These are phyloP conservation scores for Peribatodes rhomboidaria DNA, from an alignment of 2,888 invertebrate genomes.

Conservation along the genomic window DNA sequence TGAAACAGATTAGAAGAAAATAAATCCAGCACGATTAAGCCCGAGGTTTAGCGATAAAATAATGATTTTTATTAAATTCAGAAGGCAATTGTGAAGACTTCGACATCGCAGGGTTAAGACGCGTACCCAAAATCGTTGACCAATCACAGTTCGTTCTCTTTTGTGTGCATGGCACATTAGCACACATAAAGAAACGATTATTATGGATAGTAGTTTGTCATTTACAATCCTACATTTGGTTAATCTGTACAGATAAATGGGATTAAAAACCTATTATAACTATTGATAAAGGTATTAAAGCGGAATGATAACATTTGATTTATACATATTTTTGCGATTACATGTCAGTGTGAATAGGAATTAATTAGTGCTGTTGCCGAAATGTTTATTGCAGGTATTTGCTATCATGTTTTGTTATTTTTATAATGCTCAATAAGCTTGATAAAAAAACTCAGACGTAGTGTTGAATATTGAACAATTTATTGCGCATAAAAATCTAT, in stretches of 20 bases:
- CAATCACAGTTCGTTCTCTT: constrained; percentile 41
- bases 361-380: constrained; percentile 17
- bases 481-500: background rate
- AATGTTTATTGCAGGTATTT: constrained; percentile 36
- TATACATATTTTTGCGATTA: constrained; percentile 64
- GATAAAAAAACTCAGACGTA: background rate
- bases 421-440: background rate
- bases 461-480: background rate
- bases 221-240: constrained; percentile 71
- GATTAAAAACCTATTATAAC: constrained; percentile 73
- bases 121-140: constrained; percentile 19
- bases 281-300: constrained; percentile 74
- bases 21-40: constrained; percentile 72
- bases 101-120: constrained; percentile 8
- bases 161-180: constrained; percentile 38
- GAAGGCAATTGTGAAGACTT: constrained; percentile 22
- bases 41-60: constrained; percentile 69
- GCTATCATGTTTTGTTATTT: background rate
- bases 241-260: constrained; percentile 73
- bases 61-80: constrained; percentile 44
- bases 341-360: constrained; percentile 18
- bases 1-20: constrained; percentile 61
- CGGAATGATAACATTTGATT: constrained; percentile 84
- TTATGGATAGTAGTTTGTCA: constrained; percentile 53
- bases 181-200: constrained; percentile 32